These are phyloP conservation scores for Simalia tracyae DNA, from an alignment of 2,797 vertebrate genomes.

Conservation along the genomic window DNA sequence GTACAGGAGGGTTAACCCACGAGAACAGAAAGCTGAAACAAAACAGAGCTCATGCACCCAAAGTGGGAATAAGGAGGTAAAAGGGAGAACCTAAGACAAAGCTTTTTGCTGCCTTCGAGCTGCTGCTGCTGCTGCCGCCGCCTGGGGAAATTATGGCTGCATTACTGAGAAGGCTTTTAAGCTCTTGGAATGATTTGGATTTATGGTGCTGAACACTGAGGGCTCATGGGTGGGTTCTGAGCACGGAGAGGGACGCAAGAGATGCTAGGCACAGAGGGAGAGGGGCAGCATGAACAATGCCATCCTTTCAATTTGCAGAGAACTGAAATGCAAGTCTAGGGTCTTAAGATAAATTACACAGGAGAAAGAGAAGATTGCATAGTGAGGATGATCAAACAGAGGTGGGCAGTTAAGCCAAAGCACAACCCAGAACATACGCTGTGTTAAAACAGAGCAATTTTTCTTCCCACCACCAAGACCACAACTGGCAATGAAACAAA, in stretches of 20 bases:
- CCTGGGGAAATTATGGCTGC: slow-evolving; percentile 51
- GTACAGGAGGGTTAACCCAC: background rate
- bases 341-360: background rate
- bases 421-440: background rate
- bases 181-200: slow-evolving; percentile 55
- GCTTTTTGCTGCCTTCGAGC: slow-evolving; percentile 40
- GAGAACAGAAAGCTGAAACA: background rate
- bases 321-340: slow-evolving; percentile 18
- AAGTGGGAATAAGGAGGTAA: slow-evolving; percentile 15
- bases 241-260: background rate
- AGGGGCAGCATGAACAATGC: slow-evolving; percentile 36
- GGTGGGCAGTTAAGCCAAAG: background rate
- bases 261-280: slow-evolving; percentile 35
- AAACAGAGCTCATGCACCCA: slow-evolving; percentile 15
- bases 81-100: slow-evolving; percentile 37
- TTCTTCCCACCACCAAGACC: background rate
- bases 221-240: background rate
- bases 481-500: background rate
- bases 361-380: background rate
- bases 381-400: background rate
- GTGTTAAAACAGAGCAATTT: background rate
- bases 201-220: slow-evolving; percentile 47
- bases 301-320: slow-evolving; percentile 46
- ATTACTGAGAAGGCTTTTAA: slow-evolving; percentile 63
- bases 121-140: slow-evolving; percentile 17